A percentile compares a stretch with the other conserved stretches of the same genome.
phyloP scores from a whole-genome alignment of 2,797 vertebrate genomes.

The Syngnathus rostellatus region DNA sequence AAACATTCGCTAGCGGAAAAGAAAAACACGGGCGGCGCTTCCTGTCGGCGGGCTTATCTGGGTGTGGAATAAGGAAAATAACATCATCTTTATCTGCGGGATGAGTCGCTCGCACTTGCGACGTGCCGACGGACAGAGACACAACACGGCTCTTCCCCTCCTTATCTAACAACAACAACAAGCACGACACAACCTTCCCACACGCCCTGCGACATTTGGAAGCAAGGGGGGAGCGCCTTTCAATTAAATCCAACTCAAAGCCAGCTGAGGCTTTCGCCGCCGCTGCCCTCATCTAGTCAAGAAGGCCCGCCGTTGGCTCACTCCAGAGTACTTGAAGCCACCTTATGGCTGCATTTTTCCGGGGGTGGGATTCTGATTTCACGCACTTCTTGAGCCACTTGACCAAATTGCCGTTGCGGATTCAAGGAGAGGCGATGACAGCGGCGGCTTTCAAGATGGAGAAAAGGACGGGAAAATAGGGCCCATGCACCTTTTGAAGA shows the following conservation, averaged over 20 bases:
- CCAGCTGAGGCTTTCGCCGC: not conserved
- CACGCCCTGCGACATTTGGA: not conserved
- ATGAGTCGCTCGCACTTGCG: constrained; percentile 45
- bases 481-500: not conserved
- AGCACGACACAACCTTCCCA: not conserved
- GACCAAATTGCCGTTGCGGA: constrained; percentile 23
- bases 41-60: constrained; percentile 43
- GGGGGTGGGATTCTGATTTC: not conserved
- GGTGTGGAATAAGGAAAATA: constrained; percentile 55
- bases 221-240: not conserved
- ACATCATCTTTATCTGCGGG: constrained; percentile 38
- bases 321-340: not conserved
- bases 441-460: constrained; percentile 16
- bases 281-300: not conserved
- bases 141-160: constrained; percentile 52
- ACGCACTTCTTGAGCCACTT: constrained; percentile 16
- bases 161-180: constrained; percentile 12
- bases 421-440: constrained; percentile 38
- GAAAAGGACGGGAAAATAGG: constrained; percentile 12
- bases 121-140: constrained; percentile 53
- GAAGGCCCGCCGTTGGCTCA: not conserved
- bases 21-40: constrained; percentile 24
- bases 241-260: not conserved
- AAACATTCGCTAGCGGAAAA: constrained; percentile 1
- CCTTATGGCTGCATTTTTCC: not conserved